These are phyloP conservation scores for Chlorodrepanis virens DNA, from an alignment of 2,113 vertebrate genomes.

Conservation along the genomic window DNA sequence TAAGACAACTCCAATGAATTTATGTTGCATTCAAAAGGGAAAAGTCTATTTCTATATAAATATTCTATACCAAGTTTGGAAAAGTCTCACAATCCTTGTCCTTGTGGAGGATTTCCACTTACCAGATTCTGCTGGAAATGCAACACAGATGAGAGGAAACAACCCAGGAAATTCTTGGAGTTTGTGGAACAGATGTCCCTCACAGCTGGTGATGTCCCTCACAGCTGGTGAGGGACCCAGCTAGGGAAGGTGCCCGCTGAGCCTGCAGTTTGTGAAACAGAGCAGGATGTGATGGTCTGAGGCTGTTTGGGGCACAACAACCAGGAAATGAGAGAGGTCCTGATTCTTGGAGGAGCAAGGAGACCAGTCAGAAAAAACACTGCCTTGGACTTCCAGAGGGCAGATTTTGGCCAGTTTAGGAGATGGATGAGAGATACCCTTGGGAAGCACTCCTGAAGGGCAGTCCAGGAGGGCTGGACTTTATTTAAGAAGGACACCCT, in stretches of 20 bases:
- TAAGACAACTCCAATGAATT: neutral
- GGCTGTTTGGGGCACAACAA: neutral
- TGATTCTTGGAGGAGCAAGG: neutral
- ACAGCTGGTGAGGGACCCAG: neutral
- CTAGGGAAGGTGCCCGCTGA: accelerated
- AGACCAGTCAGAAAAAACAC: neutral
- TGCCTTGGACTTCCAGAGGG: neutral
- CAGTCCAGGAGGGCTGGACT: neutral
- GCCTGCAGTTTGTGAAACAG: too few species aligned
- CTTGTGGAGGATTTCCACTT: neutral
- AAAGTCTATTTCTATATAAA: neutral
- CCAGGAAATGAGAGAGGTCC: neutral
- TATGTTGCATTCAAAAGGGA: neutral
- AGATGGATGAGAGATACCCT: neutral
- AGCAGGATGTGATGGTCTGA: neutral
- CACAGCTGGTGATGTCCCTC: neutral
- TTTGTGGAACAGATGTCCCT: neutral
- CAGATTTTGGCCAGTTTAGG: neutral
- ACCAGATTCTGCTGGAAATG: neutral
- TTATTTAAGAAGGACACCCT: neutral
- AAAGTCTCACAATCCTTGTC: neutral
- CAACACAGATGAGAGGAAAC: neutral
- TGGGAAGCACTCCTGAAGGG: neutral
- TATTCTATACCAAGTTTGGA: neutral
- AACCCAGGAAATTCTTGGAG: neutral